Evolutionary conservation across 2,888 invertebrate species (phyloP), one percentile per base, ranked within the genome.

Genomic region (Fragum fragum): DNA sequence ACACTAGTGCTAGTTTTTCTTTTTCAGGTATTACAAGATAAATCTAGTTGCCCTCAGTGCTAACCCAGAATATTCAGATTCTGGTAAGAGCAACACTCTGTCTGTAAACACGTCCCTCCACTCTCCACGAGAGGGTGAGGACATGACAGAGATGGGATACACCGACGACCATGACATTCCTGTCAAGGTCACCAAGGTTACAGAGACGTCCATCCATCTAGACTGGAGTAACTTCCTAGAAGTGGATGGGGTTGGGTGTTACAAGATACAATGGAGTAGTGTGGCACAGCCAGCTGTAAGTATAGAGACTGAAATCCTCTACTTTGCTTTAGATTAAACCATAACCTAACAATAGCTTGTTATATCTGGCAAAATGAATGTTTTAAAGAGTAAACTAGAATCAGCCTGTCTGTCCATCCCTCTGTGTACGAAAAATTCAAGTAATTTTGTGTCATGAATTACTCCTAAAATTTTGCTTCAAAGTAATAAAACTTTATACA

Each of bases 271-370:
- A 74, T 94, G 94, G 94, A 93, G 92, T 83, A 93, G 93, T 84
- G 92, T 92, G 14, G 93, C 93, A 6, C 94, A 94, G 76, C 94
- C 94, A n/a, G 91, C 92, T 42, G 94, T 94, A 79, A 89, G 93
- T 89, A 9, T 36, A n/a, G n/a, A n/a, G n/a, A n/a, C n/a, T n/a
- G n/a, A n/a, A n/a, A n/a, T n/a, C n/a, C n/a, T n/a, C n/a, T n/a
- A n/a, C n/a, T n/a, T n/a, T n/a, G n/a, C n/a, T n/a, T n/a, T n/a
- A n/a, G n/a, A n/a, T n/a, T n/a, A n/a, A n/a, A n/a, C n/a, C n/a
- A n/a, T n/a, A n/a, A n/a, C n/a, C n/a, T n/a, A n/a, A n/a, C n/a
- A n/a, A n/a, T n/a, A n/a, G n/a, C n/a, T n/a, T n/a, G n/a, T n/a
- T n/a, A n/a, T n/a, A n/a, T n/a, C n/a, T n/a, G n/a, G n/a, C n/a